A percentile compares a stretch with the other conserved stretches of the same genome.
These are phyloP conservation scores for Rhineura floridana DNA, from an alignment of 2,113 vertebrate species.

Conservation along the genomic window DNA sequence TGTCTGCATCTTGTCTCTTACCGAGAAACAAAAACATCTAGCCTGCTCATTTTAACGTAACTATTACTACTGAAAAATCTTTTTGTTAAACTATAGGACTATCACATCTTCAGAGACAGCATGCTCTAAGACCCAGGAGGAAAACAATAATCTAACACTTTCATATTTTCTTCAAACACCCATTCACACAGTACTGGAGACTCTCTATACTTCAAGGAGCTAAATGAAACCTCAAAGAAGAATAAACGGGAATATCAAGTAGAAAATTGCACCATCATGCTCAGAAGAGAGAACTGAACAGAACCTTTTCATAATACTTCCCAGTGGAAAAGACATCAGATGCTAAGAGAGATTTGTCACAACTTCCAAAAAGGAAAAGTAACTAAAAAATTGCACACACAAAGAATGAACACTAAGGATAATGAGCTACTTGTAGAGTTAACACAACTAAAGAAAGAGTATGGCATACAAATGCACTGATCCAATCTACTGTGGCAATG, in stretches of 20 bases:
- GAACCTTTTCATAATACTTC: not conserved
- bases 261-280: not conserved
- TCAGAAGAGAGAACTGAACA: not conserved
- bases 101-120: not conserved
- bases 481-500: not conserved
- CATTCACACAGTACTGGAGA: not conserved
- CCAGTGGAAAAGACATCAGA: not conserved
- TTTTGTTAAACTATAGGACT: not conserved
- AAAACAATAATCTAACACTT: not conserved
- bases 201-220: not conserved
- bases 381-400: not conserved
- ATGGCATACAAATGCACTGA: not conserved
- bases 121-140: not conserved
- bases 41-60: not conserved
- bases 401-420: not conserved
- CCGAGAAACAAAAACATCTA: not conserved
- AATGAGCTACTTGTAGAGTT: not conserved
- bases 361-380: not conserved
- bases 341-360: not conserved
- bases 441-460: not conserved
- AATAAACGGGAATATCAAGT: not conserved
- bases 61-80: not conserved
- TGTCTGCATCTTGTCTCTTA: not conserved
- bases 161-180: not conserved
- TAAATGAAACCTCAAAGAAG: constrained; percentile 1